Evolutionary conservation across 2,888 invertebrate species (phyloP), one percentile per base, ranked within the genome.

Genomic region (Zygothrica quintamaculata): DNA sequence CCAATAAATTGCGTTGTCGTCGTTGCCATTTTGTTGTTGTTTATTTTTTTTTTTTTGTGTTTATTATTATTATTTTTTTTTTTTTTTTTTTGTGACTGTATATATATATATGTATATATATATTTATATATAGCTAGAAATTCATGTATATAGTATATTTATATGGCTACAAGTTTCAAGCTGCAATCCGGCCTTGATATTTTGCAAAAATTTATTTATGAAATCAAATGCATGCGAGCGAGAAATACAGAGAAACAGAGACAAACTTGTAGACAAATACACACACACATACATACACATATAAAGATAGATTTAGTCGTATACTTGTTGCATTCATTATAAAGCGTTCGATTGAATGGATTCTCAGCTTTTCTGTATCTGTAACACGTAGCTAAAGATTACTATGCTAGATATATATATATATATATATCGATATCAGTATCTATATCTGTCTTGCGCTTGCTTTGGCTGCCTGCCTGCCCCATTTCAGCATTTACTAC

Each of bases 121-220:
- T 33, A 46, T 22, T 42, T 33, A 31, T 42, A 11, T 44, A 48
- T 51, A 13, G 37, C 37, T 47, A 29, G 39, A 31, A 44, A 33
- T 15, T 26, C 29, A 18, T 43, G 9, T 47, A 44, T 42, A 55
- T 34, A 25, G 22, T 56, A 40, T 52, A 56, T 51, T 50, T 77
- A 75, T 79, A 69, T 73, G 48, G 62, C 58, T 81, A 82, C 86
- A 60, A 82, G 86, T 86, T 86, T 74, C 80, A 76, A 84, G 78
- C 84, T 75, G 70, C 76, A 85, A 67, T 60, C 66, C 60, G 87
- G 87, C 82, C 82, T 87, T 84, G 82, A 84, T 84, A 84, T 82
- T 82, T 82, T 87, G 87, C 78, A 79, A 79, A 77, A 77, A 77
- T 82, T 80, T 87, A 82, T 84, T 84, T 84, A 84, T 84, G 82